phyloP scores from a whole-genome alignment of 2,888 invertebrate species.

The Diaphora mendica region DNA sequence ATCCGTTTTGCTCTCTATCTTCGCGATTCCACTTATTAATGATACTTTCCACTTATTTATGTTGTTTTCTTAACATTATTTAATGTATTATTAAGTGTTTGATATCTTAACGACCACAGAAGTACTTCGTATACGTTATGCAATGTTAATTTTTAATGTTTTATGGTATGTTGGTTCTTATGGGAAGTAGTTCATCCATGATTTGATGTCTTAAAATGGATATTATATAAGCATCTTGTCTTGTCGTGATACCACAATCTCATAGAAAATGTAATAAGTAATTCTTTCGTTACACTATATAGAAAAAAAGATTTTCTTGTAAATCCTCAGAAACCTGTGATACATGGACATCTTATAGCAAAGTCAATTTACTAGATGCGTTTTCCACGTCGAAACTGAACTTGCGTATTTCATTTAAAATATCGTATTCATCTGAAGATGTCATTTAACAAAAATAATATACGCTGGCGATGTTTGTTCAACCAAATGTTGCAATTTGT shows the following conservation, averaged over 20 bases:
- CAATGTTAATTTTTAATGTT: neutral
- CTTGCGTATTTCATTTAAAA: neutral
- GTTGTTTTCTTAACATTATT: neutral
- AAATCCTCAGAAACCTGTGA: no score
- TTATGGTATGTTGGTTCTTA: neutral
- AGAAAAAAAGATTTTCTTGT: no score
- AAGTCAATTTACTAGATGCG: neutral
- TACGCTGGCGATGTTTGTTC: neutral
- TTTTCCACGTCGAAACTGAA: neutral
- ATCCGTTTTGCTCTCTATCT: constrained; percentile 2
- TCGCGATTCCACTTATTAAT: neutral
- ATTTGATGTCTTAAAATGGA: neutral
- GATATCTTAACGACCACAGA: neutral
- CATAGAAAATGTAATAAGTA: no score
- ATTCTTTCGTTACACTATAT: no score
- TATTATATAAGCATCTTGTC: neutral
- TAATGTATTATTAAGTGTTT: neutral
- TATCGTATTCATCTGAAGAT: neutral
- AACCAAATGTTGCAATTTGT: no score
- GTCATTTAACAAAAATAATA: neutral
- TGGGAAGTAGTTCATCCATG: neutral
- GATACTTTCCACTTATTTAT: neutral
- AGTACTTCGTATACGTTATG: neutral
- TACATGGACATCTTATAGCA: neutral
- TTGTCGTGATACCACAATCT: no score